These are phyloP conservation scores for Phortica variegata DNA, from an alignment of 1,140 invertebrate genomes.

Conservation along the genomic window DNA sequence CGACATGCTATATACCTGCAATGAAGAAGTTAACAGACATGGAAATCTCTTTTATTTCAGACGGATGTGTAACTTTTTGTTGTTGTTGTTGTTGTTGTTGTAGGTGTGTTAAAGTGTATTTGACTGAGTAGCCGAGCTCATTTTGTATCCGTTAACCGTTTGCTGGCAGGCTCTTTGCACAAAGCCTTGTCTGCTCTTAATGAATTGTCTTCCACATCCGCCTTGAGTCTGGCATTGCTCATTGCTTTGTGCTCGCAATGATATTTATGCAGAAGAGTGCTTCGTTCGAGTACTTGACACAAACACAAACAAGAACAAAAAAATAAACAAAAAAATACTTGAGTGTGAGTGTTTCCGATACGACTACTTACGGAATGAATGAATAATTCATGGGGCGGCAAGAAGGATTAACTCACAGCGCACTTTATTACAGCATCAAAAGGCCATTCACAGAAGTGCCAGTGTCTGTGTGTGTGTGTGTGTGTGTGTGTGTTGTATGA, in stretches of 20 bases:
- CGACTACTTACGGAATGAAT: constrained; percentile 41
- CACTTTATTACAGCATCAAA: no score
- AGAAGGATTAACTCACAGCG: constrained; percentile 52
- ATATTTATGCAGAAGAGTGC: no score
- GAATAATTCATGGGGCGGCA: constrained; percentile 53
- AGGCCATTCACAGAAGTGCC: no score
- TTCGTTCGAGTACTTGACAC: no score
- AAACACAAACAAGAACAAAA: no score
- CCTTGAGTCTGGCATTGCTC: constrained; percentile 31
- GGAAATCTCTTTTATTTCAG: neutral
- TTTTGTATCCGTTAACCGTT: constrained; percentile 51
- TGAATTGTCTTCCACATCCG: constrained; percentile 54
- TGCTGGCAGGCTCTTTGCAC: constrained; percentile 42
- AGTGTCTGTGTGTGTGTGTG: no score
- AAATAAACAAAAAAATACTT: no score
- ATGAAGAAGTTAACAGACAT: neutral
- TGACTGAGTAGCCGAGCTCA: constrained; percentile 11
- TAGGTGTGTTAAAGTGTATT: neutral
- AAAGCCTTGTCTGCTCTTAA: constrained; percentile 46
- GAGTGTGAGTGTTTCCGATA: no score
- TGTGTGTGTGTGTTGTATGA: no score
- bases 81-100: neutral
- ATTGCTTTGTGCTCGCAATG: constrained; percentile 27
- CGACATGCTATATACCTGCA: constrained; percentile 59
- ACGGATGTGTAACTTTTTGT: neutral